A percentile compares a stretch with the other conserved stretches of the same genome.
Conservation (phyloP, 2,888 invertebrate species). For the Drosophila borealis region DNA sequence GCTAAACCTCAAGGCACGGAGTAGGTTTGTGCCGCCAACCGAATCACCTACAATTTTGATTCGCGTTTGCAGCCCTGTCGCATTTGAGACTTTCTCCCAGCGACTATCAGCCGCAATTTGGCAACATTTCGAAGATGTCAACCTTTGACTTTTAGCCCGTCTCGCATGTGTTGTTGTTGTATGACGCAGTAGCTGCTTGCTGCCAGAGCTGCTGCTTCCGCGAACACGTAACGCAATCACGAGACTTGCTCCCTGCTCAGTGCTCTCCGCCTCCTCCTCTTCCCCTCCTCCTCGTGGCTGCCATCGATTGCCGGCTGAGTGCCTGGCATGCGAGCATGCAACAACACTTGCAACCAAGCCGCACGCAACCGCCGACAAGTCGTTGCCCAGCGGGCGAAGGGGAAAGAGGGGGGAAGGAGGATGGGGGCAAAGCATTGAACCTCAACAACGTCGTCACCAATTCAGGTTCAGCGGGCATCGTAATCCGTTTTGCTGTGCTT, state of each 20-base stretch:
- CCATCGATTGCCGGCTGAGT: constrained; percentile 34
- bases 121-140: constrained; percentile 24
- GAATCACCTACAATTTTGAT: no score
- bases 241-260: constrained; percentile 4
- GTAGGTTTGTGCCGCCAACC: no score
- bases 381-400: neutral
- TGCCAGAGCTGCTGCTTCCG: constrained; percentile 27
- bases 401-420: neutral
- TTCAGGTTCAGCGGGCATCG: constrained; percentile 62
- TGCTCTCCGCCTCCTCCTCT: neutral
- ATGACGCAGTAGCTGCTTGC: constrained; percentile 11
- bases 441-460: constrained; percentile 60
- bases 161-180: neutral
- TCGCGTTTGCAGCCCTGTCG: no score
- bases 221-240: constrained; percentile 47
- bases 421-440: constrained; percentile 66
- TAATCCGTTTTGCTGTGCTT: constrained; percentile 42
- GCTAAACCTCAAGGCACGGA: no score
- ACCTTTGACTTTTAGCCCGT: constrained; percentile 49
- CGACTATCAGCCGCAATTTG: constrained; percentile 36
- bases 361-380: constrained; percentile 42
- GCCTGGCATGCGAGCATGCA: constrained; percentile 51
- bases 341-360: constrained; percentile 40
- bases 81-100: constrained; percentile 36
- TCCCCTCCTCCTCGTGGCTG: constrained; percentile 25